Conservation (phyloP, 2,888 invertebrate species). For the Auanema sp. region DNA sequence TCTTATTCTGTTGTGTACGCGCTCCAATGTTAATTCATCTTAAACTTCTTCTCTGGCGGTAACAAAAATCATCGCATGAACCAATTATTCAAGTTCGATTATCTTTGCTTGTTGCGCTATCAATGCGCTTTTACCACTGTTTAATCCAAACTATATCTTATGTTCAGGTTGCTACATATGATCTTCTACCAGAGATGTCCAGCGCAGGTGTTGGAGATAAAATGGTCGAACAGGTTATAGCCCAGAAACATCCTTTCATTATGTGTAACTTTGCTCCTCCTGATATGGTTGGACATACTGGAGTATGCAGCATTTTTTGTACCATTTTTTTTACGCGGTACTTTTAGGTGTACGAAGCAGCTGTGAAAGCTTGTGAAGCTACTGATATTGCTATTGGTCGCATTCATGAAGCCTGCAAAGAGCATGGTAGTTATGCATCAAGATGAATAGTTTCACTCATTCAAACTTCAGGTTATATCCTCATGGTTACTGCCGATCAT, state of each 20-base stretch:
- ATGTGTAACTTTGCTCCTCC: conserved; percentile 69
- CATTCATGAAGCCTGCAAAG: conserved; percentile 64
- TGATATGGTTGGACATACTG: conserved; percentile 68
- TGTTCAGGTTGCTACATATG: conserved; percentile 65
- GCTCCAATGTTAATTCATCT: too few relatives aligned
- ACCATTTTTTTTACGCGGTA: not conserved
- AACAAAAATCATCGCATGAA: too few relatives aligned
- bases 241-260: conserved; percentile 65
- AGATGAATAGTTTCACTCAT: not conserved
- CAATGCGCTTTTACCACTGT: not conserved
- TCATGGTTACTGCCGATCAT: conserved; percentile 63
- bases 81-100: too few relatives aligned
- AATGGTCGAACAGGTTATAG: conserved; percentile 64
- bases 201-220: conserved; percentile 65
- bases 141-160: not conserved
- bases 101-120: too few relatives aligned
- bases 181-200: conserved; percentile 66
- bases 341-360: conserved; percentile 34
- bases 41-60: too few relatives aligned
- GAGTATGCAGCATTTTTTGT: conserved; percentile 53
- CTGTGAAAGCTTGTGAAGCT: conserved; percentile 47
- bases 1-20: too few relatives aligned
- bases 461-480: conserved; percentile 26
- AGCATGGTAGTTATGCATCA: conserved; percentile 45
- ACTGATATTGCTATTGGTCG: conserved; percentile 65